These are phyloP conservation scores for Tympanoctomys barrerae DNA, from an alignment of 2,797 vertebrate genomes.

Conservation along the genomic window DNA sequence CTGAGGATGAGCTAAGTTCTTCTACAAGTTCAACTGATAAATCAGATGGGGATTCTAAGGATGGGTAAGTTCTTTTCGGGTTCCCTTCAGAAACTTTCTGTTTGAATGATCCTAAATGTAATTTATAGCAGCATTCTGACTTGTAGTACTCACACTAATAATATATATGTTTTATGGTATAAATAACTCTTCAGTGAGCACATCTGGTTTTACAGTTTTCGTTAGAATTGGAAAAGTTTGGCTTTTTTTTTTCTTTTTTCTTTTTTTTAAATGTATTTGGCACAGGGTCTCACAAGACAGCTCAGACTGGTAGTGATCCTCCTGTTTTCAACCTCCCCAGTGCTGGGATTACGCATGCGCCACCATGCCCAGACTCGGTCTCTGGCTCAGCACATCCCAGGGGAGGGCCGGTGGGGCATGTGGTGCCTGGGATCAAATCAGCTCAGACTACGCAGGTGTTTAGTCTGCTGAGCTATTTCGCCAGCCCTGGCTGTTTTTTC, in stretches of 20 bases:
- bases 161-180: constrained; percentile 14
- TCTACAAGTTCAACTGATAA: constrained; percentile 97
- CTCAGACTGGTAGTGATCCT: too few species aligned
- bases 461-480: too few species aligned
- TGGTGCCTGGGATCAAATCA: too few species aligned
- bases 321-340: too few species aligned
- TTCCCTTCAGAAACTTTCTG: constrained; percentile 57
- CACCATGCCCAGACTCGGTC: too few species aligned
- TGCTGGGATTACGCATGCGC: too few species aligned
- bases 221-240: constrained; percentile 29
- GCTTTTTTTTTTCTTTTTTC: neutral
- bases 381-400: too few species aligned
- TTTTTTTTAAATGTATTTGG: too few species aligned
- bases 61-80: constrained; percentile 88
- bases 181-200: constrained; percentile 29
- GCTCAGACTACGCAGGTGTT: too few species aligned
- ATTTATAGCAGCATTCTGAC: constrained; percentile 10
- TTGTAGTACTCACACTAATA: neutral
- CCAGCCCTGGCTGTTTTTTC: neutral
- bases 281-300: too few species aligned
- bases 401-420: too few species aligned
- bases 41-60: constrained; percentile 93
- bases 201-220: constrained; percentile 16
- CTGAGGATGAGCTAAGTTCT: constrained; percentile 94
- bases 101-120: constrained; percentile 51